phyloP scores from a whole-genome alignment of 2,797 vertebrate species.

The Smutsia temminckii region DNA sequence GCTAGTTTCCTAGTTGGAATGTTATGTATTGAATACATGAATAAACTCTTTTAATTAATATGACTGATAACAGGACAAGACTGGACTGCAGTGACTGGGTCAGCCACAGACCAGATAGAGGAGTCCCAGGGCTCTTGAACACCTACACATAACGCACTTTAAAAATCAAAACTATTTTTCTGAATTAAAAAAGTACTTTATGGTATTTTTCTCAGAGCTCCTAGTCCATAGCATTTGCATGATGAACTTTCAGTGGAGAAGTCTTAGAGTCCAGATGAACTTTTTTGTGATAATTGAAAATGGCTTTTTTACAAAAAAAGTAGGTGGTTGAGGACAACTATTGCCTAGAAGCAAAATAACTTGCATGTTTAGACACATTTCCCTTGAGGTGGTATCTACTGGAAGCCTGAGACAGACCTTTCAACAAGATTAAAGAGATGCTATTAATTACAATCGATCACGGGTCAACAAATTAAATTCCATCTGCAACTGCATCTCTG shows the following conservation, averaged over 20 bases:
- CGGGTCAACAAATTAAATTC: slow-evolving; percentile 96
- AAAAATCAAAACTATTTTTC: slow-evolving; percentile 46
- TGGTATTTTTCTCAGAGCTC: not conserved
- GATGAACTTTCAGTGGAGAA: not conserved
- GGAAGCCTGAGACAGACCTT: slow-evolving; percentile 89
- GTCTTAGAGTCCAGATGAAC: not conserved
- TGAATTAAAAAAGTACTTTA: not conserved
- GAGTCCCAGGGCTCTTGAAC: not conserved
- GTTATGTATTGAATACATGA: not conserved
- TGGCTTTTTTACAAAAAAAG: not conserved
- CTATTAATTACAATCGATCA: slow-evolving; percentile 98
- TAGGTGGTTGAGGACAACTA: not conserved
- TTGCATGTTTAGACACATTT: slow-evolving; percentile 67
- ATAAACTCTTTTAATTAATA: slow-evolving; percentile 17
- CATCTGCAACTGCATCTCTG: slow-evolving; percentile 89
- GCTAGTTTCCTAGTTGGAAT: not conserved
- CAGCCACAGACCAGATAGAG: not conserved
- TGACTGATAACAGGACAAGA: not conserved
- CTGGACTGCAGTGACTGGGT: not conserved
- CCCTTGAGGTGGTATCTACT: slow-evolving; percentile 79
- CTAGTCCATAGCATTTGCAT: not conserved
- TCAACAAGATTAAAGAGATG: slow-evolving; percentile 95
- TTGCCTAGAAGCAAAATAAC: slow-evolving; percentile 49
- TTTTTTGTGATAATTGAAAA: not conserved
- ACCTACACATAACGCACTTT: not conserved